These are phyloP conservation scores for Aptenodytes forsteri DNA, from an alignment of 2,113 vertebrate species.

Conservation along the genomic window DNA sequence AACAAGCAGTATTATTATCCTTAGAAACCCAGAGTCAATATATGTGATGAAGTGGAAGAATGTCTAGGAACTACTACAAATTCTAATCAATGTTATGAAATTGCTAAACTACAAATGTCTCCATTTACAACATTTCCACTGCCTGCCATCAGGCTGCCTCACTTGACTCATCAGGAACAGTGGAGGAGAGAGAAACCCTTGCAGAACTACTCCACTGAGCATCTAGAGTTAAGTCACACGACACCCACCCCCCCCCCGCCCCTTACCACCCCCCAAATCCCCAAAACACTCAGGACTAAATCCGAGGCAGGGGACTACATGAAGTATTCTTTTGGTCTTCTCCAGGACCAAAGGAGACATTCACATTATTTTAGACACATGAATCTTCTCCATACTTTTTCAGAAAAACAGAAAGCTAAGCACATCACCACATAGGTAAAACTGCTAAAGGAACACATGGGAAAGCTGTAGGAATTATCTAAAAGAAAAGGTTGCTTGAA, in stretches of 20 bases:
- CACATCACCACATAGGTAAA: neutral
- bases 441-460: neutral
- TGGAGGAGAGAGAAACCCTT: neutral
- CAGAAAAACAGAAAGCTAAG: neutral
- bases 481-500: neutral
- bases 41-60: neutral
- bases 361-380: neutral
- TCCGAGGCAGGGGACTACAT: neutral
- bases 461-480: neutral
- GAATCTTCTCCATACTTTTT: neutral
- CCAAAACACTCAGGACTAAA: neutral
- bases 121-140: neutral
- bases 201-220: neutral
- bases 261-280: no score
- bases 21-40: neutral
- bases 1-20: neutral
- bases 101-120: neutral
- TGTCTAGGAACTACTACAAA: neutral
- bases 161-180: neutral
- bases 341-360: neutral
- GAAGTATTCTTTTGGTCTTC: neutral
- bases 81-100: neutral
- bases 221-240: neutral
- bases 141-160: neutral
- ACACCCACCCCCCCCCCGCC: no score